Evolutionary conservation across 2,113 vertebrate species (phyloP).

Genomic region (Tor tambroides): DNA sequence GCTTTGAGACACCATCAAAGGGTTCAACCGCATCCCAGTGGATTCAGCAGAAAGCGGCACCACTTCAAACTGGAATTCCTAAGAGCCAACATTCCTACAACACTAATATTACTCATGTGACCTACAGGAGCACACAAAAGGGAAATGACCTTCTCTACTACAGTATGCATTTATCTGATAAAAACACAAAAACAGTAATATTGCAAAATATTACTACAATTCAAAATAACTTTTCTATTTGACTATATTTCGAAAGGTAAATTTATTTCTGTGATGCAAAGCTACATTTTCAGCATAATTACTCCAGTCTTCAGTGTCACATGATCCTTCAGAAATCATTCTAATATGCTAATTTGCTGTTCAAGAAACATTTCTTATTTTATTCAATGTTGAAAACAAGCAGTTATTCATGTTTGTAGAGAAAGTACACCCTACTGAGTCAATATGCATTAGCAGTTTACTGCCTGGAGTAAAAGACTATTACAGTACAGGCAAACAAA

Average conservation of each 20-base stretch:
- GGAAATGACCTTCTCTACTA: neutral
- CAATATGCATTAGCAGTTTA: neutral
- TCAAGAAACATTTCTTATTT: neutral
- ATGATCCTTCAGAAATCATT: constrained; percentile 5
- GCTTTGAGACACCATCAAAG: constrained; percentile 30
- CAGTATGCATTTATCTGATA: neutral
- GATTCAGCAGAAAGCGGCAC: neutral
- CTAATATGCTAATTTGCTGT: neutral
- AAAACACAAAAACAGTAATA: neutral
- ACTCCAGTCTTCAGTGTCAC: neutral
- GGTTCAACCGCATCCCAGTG: neutral
- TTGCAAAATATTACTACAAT: neutral
- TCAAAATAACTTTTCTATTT: neutral
- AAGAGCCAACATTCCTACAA: neutral
- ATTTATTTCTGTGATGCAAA: neutral
- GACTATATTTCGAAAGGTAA: neutral
- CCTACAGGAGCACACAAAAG: neutral
- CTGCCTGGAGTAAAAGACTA: constrained; percentile 9
- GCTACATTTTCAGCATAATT: neutral
- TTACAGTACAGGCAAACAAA: constrained; percentile 2
- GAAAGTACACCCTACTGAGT: neutral
- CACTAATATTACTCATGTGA: constrained; percentile 13
- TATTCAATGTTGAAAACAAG: neutral
- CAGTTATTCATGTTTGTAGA: neutral
- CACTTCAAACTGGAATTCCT: constrained; percentile 14